Evolutionary conservation across 2,797 vertebrate species (phyloP).

Genomic region (Sebastes vulpes): DNA sequence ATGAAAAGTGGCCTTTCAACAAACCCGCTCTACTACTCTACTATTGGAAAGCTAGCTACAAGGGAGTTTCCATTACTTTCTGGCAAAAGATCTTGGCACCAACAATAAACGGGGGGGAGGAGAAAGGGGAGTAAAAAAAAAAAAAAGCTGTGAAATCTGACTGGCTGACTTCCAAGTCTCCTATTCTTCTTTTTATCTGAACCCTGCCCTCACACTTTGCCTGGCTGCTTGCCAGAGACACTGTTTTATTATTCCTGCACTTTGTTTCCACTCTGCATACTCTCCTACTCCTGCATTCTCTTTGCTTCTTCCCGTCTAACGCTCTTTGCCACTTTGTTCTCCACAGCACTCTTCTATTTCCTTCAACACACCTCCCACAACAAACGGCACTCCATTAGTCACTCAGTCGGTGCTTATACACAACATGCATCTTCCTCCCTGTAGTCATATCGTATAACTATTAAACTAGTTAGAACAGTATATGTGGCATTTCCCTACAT

Average conservation of each 20-base stretch:
- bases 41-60: constrained; percentile 50
- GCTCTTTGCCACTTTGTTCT: constrained; percentile 41
- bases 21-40: constrained; percentile 46
- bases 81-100: constrained; percentile 78
- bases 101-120: constrained; percentile 66
- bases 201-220: constrained; percentile 77
- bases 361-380: constrained; percentile 30
- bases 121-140: constrained; percentile 14
- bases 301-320: constrained; percentile 38
- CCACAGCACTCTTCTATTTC: constrained; percentile 34
- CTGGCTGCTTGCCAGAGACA: constrained; percentile 74
- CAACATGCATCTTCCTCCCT: constrained; percentile 21
- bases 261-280: constrained; percentile 52
- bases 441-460: constrained; percentile 5
- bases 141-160: constrained; percentile 71
- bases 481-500: constrained; percentile 41
- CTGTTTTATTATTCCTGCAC: constrained; percentile 79
- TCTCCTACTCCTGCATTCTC: constrained; percentile 38
- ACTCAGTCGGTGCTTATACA: constrained; percentile 6
- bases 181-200: constrained; percentile 82
- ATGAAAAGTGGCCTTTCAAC: constrained; percentile 45
- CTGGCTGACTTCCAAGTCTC: constrained; percentile 83
- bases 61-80: constrained; percentile 82
- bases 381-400: constrained; percentile 34
- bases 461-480: constrained; percentile 29